Evolutionary conservation across 1,140 invertebrate genomes (phyloP).

Genomic region (Steinernema khuongi): DNA sequence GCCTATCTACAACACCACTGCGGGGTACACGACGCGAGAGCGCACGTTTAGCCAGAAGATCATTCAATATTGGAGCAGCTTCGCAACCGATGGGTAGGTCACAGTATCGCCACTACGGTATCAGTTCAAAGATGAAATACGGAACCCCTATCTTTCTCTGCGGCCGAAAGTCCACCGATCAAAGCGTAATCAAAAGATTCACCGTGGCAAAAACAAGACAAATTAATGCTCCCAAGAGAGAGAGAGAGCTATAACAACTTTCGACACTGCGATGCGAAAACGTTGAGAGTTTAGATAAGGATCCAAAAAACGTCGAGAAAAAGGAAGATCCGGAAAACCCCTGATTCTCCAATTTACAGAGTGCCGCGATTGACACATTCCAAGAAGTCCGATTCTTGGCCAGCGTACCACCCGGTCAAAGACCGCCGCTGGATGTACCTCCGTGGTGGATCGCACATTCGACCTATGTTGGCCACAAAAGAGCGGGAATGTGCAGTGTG

Average conservation of each 20-base stretch:
- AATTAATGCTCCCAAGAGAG: no score
- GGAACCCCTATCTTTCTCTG: no score
- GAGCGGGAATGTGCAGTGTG: conserved; percentile 49
- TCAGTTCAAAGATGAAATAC: conserved; percentile 16
- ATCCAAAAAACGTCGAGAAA: conserved; percentile 14
- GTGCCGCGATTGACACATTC: conserved; percentile 19
- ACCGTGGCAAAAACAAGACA: no score
- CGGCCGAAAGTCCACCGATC: no score
- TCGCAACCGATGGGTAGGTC: conserved; percentile 50
- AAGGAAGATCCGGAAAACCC: not conserved
- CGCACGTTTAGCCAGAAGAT: conserved; percentile 45
- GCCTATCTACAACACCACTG: conserved; percentile 54
- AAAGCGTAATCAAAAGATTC: no score
- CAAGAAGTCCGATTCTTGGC: conserved; percentile 48
- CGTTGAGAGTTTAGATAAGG: not conserved
- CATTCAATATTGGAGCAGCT: conserved; percentile 49
- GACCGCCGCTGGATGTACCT: conserved; percentile 53
- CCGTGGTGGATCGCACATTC: conserved; percentile 49
- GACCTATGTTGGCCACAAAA: conserved; percentile 45
- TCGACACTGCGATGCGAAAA: no score
- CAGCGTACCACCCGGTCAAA: conserved; percentile 45
- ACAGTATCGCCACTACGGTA: conserved; percentile 22
- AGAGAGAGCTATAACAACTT: no score
- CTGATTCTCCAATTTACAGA: conserved; percentile 18
- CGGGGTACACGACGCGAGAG: conserved; percentile 46